Conservation (phyloP, 2,797 vertebrate species). For the Chaetophractus vellerosus region DNA sequence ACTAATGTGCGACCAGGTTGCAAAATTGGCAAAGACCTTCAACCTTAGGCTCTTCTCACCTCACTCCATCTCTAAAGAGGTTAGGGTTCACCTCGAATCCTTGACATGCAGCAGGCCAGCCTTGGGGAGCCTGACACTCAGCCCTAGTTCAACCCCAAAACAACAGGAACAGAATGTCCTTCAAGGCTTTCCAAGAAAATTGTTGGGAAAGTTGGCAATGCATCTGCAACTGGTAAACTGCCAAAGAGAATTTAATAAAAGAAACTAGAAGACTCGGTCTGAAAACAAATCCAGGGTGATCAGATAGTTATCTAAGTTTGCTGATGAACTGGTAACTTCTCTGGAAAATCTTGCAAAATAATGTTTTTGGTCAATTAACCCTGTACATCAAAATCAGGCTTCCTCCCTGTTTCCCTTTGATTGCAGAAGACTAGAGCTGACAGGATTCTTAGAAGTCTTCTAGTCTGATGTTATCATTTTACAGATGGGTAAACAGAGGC, state of each 20-base stretch:
- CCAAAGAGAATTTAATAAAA: constrained; percentile 46
- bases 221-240: neutral
- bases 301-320: neutral
- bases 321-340: neutral
- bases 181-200: constrained; percentile 70
- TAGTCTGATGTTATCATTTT: neutral
- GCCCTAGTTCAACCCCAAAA: neutral
- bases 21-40: neutral
- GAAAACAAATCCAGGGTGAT: neutral
- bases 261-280: neutral
- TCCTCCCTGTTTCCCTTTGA: neutral
- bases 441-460: neutral
- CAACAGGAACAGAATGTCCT: constrained; percentile 58
- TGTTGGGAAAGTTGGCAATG: constrained; percentile 36
- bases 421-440: neutral
- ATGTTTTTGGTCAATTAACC: neutral
- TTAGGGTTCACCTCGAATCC: neutral
- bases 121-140: neutral
- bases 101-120: neutral
- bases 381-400: neutral
- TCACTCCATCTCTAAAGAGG: neutral
- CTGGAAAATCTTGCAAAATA: neutral
- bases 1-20: neutral
- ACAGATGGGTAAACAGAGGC: constrained; percentile 7
- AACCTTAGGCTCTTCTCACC: neutral